Base-by-base conservation (phyloP, 2,113 vertebrate species). In the Neolamprologus longior region DNA sequence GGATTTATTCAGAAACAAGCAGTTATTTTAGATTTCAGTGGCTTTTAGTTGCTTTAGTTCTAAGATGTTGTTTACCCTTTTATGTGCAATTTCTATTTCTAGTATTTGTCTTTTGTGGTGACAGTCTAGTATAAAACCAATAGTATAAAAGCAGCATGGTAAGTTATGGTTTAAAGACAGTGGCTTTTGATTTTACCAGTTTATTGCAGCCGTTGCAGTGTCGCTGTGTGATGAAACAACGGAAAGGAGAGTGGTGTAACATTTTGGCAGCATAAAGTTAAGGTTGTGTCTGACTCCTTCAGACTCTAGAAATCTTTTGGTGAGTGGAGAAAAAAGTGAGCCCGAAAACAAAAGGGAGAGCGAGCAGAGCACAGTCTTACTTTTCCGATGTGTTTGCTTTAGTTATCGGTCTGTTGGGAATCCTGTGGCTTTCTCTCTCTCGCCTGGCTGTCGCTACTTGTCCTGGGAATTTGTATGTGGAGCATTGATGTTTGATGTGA, bases 361-460 rank as follows among this genome's bases (percentile, higher is more conserved):
- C 35, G 82, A 45, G 40, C 68, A 26, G 13, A 7, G 40, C 24
- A 47, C 9, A 12, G 28, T 10, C 19, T 50, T 10, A 31, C 42
- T 73, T 57, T 54, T 79, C 76, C 35, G 66, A 57, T 83, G 42
- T n/a, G 54, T 87, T 80, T 84, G 85, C 63, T 84, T 19, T 52
- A 80, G 37, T 53, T 85, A 9, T 86, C 10, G 12, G 24, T 89
- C 68, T 87, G 52, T 26, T 87, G 91, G 90, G 87, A 93, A 52
- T 31, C 66, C 33, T 58, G 83, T 86, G 90, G 57, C 31, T 80
- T 58, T 28, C 14, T 85, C 31, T 81, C 21, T 61, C 45, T 26
- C 19, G 83, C 9, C 42, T 47, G 24, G 81, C 50, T 66, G 81
- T 61, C 50, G 33, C 53, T 63, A 28, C 85, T 47, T 42, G 86